Conservation (phyloP, 2,113 vertebrate genomes). For the Aspiorhynchus laticeps region DNA sequence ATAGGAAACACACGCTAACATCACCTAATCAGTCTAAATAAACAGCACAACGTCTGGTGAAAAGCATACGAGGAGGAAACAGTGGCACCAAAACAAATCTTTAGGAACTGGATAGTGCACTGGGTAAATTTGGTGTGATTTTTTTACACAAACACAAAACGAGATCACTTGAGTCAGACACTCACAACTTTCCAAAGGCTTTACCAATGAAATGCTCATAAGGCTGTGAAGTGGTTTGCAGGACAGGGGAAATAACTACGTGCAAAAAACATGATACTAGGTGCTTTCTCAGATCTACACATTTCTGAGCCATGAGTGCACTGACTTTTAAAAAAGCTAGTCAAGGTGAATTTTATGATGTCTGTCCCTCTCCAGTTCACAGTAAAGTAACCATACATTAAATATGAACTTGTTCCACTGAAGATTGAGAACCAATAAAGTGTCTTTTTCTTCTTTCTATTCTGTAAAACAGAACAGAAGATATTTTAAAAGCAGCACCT, state of each 20-base stretch:
- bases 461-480: not conserved
- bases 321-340: not conserved
- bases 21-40: not conserved
- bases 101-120: not conserved
- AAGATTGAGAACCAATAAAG: not conserved
- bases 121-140: not conserved
- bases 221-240: not conserved
- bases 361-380: not conserved
- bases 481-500: not conserved
- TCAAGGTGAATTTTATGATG: not conserved
- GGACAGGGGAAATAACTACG: not conserved
- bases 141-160: not conserved
- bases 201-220: not conserved
- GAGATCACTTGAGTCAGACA: not conserved
- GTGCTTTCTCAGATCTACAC: not conserved
- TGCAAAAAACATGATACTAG: not conserved
- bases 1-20: slow-evolving; percentile 20
- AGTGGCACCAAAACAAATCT: not conserved
- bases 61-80: not conserved
- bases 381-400: not conserved
- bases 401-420: not conserved
- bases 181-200: not conserved
- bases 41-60: not conserved
- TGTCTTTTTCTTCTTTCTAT: not conserved
- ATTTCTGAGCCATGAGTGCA: not conserved